These are phyloP conservation scores for Myxocyprinus asiaticus DNA, from an alignment of 2,113 vertebrate species.

Conservation along the genomic window DNA sequence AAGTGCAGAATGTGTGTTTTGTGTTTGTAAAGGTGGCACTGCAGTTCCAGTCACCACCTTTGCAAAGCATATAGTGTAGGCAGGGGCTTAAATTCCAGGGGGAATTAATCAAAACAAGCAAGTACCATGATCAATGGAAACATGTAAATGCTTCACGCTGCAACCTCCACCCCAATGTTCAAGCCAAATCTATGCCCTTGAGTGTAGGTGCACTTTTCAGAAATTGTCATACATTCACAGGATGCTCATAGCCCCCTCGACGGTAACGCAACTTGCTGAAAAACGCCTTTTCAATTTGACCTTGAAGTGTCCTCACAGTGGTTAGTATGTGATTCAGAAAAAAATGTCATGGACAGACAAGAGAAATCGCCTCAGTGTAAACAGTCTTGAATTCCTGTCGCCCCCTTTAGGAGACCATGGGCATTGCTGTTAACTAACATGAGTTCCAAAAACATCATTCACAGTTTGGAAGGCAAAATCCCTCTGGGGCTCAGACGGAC, in stretches of 20 bases:
- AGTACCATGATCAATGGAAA: too few species aligned
- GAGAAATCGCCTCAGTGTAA: constrained; percentile 10
- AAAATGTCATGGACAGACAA: neutral
- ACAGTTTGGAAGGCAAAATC: neutral
- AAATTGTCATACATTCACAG: constrained; percentile 45
- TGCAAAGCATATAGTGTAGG: too few species aligned
- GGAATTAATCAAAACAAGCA: too few species aligned
- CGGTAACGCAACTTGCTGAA: neutral
- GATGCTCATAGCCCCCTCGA: constrained; percentile 11
- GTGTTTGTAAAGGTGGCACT: constrained; percentile 48
- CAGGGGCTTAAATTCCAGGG: too few species aligned
- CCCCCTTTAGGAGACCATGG: neutral
- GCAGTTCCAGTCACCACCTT: constrained; percentile 32
- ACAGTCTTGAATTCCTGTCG: neutral
- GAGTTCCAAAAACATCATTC: too few species aligned
- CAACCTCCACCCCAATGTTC: too few species aligned
- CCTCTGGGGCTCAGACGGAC: too few species aligned
- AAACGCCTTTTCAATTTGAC: neutral
- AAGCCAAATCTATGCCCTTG: too few species aligned
- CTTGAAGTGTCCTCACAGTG: constrained; percentile 47
- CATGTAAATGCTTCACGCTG: too few species aligned
- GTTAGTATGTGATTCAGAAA: constrained; percentile 17
- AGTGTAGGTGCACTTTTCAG: too few species aligned
- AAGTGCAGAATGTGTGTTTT: constrained; percentile 53
- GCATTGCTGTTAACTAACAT: neutral